A percentile compares a stretch with the other conserved stretches of the same genome.
phyloP scores from a whole-genome alignment of 2,888 invertebrate genomes.

The Timema podura region DNA sequence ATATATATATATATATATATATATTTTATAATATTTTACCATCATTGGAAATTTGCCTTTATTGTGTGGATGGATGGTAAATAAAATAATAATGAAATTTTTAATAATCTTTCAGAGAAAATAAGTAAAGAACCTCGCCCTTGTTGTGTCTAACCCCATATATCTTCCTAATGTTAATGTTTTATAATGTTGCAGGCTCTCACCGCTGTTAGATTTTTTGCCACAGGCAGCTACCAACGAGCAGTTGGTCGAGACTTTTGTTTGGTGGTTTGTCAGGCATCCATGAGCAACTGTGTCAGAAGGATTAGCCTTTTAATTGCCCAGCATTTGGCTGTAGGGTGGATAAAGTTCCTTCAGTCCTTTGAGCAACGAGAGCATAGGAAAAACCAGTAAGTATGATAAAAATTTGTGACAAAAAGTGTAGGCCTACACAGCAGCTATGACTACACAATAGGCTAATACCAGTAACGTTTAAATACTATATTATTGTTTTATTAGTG shows the following conservation, averaged over 20 bases:
- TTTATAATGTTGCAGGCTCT: constrained; percentile 18
- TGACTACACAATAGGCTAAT: too few species aligned
- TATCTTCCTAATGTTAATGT: not conserved
- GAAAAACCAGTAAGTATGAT: not conserved
- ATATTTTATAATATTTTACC: too few species aligned
- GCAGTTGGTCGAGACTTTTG: constrained; percentile 19
- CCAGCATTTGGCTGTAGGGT: constrained; percentile 18
- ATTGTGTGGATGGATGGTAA: too few species aligned
- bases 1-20: too few species aligned
- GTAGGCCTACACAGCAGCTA: too few species aligned
- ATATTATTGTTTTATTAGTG: too few species aligned
- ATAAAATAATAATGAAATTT: too few species aligned
- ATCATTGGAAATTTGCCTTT: too few species aligned
- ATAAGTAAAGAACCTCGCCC: too few species aligned
- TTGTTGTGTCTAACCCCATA: too few species aligned
- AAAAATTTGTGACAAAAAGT: not conserved
- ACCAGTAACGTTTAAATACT: too few species aligned
- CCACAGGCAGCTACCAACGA: constrained; percentile 22
- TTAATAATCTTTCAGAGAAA: too few species aligned
- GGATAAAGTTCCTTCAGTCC: constrained; percentile 22
- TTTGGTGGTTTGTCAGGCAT: constrained; percentile 17
- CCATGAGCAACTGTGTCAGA: constrained; percentile 17
- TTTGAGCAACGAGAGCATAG: not conserved
- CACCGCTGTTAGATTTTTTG: constrained; percentile 23
- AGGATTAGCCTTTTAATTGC: constrained; percentile 14